phyloP scores from a whole-genome alignment of 2,797 vertebrate species.

The Lacerta viridis region DNA sequence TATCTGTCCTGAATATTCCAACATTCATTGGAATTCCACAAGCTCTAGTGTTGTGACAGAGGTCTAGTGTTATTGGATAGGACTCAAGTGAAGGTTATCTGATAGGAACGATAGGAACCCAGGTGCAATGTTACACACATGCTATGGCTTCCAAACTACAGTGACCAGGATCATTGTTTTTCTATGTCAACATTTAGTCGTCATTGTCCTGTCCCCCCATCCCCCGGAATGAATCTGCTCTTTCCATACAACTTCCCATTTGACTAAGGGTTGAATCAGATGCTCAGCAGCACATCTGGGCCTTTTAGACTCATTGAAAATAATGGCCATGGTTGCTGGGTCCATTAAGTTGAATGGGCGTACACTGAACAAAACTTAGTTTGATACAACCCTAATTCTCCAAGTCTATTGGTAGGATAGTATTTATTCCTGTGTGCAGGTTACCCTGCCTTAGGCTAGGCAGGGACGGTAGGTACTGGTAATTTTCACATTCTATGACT shows the following conservation, averaged over 20 bases:
- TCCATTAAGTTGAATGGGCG: too few species aligned
- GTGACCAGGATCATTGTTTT: background rate
- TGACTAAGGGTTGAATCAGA: background rate
- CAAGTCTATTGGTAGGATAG: background rate
- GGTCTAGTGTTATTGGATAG: too few species aligned
- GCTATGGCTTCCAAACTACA: background rate
- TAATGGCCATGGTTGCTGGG: too few species aligned
- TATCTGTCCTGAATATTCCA: too few species aligned
- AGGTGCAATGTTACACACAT: background rate
- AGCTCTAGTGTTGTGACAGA: too few species aligned
- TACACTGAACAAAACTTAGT: too few species aligned
- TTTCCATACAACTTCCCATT: background rate
- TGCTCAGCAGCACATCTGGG: background rate
- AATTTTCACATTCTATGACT: background rate
- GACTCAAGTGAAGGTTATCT: background rate
- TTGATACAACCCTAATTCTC: background rate
- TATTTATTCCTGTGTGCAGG: too few species aligned
- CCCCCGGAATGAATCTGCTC: background rate
- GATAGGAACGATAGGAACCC: background rate
- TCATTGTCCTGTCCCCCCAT: too few species aligned
- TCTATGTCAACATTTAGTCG: background rate
- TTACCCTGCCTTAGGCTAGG: too few species aligned
- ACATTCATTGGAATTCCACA: too few species aligned
- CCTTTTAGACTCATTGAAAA: background rate
- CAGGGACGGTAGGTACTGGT: too few species aligned